A percentile compares a stretch with the other conserved stretches of the same genome.
Evolutionary conservation across 2,113 vertebrate genomes (phyloP).

Genomic region (Australoheros scitulus): DNA sequence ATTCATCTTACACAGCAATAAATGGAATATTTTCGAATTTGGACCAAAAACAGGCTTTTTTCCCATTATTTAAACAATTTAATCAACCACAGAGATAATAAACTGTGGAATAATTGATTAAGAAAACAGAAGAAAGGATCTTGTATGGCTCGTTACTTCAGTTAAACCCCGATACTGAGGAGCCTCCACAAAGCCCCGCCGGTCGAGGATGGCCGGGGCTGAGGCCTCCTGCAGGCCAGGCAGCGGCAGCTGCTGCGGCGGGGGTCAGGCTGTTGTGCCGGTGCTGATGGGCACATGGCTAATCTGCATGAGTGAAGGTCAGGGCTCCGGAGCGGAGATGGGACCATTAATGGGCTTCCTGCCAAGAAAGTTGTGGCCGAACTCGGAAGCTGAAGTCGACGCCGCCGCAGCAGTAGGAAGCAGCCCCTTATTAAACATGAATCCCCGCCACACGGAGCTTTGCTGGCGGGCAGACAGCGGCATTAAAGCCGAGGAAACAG

Average conservation of each 20-base stretch:
- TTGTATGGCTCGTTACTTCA: background rate
- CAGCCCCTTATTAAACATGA: background rate
- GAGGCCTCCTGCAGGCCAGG: slow-evolving; percentile 8
- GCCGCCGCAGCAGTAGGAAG: background rate
- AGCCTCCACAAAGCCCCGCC: background rate
- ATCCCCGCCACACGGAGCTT: background rate
- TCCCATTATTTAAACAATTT: background rate
- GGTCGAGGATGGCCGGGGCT: background rate
- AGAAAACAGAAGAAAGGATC: background rate
- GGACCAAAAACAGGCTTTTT: too few species aligned
- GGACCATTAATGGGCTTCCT: slow-evolving; percentile 80
- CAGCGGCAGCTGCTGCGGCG: background rate
- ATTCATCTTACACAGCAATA: too few species aligned
- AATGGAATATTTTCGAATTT: too few species aligned
- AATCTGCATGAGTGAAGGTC: slow-evolving; percentile 93
- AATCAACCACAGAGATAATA: background rate
- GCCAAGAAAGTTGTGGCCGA: slow-evolving; percentile 71
- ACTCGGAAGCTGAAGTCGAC: background rate
- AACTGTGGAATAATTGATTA: background rate
- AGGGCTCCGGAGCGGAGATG: slow-evolving; percentile 79
- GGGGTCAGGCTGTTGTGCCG: slow-evolving; percentile 49
- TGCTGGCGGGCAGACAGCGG: background rate
- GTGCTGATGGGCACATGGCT: slow-evolving; percentile 84
- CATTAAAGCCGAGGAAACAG: background rate
- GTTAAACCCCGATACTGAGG: background rate